Evolutionary conservation across 2,113 vertebrate species (phyloP), one percentile per base, ranked within the genome.

Genomic region (Forbesichthys papilliferus): DNA sequence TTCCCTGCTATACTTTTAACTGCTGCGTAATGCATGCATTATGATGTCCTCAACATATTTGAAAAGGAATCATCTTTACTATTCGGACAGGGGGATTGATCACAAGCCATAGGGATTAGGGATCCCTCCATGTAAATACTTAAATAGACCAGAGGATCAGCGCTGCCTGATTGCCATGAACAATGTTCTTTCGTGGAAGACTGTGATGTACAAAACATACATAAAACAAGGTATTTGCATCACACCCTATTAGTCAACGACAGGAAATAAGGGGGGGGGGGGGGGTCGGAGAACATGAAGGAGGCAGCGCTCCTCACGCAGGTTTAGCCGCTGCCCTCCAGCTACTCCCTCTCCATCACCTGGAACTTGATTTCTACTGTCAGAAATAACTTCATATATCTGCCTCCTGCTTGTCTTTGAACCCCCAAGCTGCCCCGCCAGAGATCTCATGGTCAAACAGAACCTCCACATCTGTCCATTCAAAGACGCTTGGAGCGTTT

Each of bases 261-360:
- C 10, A 87, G 63, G 71, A 92, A 87, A 92, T 93, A 91, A 77
- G 83, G 89, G 81, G 85, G 94, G 80, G 3, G 69, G 57, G 78
- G 68, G 14, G 75, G 79, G 71, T 34, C 8, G 58, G 53, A 74
- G 69, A 67, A 70, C 67, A 80, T 77, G 62, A 81, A 83, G 76
- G 33, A 51, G 80, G 78, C 11, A 64, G 36, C 34, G 36, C 58
- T 36, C 69, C 71, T 86, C 82, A 81, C 82, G 69, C 47, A 71
- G 56, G 53, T 62, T 75, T 77, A 57, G 60, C 66, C 72, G 53
- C 60, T 16, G 62, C 63, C 10, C 64, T 66, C 66, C 76, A 27
- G 27, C 84, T 73, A 79, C 69, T 63, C 18, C 75, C 64, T 80
- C 81, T 71, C 70, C 62, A 74, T 83, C 54, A 73, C 67, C 57